A percentile compares a stretch with the other conserved stretches of the same genome.
phyloP scores from a whole-genome alignment of 2,888 invertebrate genomes.

The Hyalella azteca region DNA sequence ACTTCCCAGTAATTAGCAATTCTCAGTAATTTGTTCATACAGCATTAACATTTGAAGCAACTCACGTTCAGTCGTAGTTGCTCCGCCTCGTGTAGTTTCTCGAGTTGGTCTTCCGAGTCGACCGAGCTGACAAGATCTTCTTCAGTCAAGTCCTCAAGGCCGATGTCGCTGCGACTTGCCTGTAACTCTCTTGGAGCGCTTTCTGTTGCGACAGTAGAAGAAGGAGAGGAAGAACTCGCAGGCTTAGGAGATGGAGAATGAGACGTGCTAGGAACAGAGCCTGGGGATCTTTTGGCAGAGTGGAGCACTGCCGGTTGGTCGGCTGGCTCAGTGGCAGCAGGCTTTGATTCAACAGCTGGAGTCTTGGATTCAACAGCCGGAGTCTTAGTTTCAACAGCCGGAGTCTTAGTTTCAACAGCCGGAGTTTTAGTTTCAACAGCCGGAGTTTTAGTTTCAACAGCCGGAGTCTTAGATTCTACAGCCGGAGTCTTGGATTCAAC shows the following conservation, averaged over 20 bases:
- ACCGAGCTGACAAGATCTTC: neutral
- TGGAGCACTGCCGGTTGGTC: neutral
- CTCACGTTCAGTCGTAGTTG: neutral
- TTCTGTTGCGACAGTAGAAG: neutral
- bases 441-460: neutral
- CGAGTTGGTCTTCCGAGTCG: neutral
- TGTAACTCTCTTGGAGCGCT: conserved; percentile 4
- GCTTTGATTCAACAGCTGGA: neutral
- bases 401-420: neutral
- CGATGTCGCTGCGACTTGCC: neutral
- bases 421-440: neutral
- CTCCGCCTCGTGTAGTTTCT: neutral
- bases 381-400: neutral
- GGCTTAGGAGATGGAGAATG: neutral
- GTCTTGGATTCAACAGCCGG: neutral
- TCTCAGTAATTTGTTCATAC: too few relatives aligned
- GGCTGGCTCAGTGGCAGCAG: too few relatives aligned
- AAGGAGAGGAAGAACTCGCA: neutral
- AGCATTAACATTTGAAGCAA: too few relatives aligned
- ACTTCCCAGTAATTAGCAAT: too few relatives aligned
- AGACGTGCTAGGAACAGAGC: too few relatives aligned
- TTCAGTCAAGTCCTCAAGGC: conserved; percentile 14
- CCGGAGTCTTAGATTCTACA: neutral
- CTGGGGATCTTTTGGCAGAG: neutral
- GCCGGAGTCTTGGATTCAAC: neutral